Evolutionary conservation across 2,888 invertebrate species (phyloP).

Genomic region (Tachina fera): DNA sequence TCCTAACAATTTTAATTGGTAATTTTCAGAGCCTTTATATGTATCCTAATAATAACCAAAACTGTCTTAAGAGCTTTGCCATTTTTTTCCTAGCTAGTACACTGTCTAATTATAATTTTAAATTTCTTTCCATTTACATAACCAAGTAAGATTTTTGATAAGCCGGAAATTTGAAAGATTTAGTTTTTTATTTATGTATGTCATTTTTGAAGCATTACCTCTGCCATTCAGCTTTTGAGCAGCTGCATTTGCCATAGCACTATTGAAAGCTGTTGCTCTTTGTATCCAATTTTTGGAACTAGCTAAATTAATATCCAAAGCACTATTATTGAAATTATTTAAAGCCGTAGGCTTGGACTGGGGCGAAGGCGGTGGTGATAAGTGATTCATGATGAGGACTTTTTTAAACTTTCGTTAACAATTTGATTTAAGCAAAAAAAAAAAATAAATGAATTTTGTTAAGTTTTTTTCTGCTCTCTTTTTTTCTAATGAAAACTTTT

Average conservation of each 20-base stretch:
- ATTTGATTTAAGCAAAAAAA: background rate
- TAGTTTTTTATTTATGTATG: background rate
- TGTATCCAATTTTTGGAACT: slow-evolving; percentile 82
- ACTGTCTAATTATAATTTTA: too few species aligned
- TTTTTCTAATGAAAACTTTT: background rate
- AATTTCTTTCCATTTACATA: too few species aligned
- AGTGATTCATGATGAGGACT: slow-evolving; percentile 80
- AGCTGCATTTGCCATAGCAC: slow-evolving; percentile 81
- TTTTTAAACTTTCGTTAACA: background rate
- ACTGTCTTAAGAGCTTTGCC: too few species aligned
- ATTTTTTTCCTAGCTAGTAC: too few species aligned
- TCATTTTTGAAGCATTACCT: slow-evolving; percentile 77
- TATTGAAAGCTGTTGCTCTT: slow-evolving; percentile 82
- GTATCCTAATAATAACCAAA: background rate
- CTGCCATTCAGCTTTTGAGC: slow-evolving; percentile 80
- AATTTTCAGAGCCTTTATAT: background rate
- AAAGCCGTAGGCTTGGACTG: slow-evolving; percentile 77
- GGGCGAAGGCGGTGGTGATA: slow-evolving; percentile 83
- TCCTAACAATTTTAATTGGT: too few species aligned
- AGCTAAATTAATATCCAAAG: slow-evolving; percentile 77
- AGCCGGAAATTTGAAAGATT: background rate
- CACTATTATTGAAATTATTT: slow-evolving; percentile 77
- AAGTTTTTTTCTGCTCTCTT: slow-evolving; percentile 2
- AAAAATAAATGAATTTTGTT: background rate
- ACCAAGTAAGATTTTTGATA: too few species aligned